phyloP scores from a whole-genome alignment of 2,113 vertebrate species.

The mouse (Mus musculus) region DNA sequence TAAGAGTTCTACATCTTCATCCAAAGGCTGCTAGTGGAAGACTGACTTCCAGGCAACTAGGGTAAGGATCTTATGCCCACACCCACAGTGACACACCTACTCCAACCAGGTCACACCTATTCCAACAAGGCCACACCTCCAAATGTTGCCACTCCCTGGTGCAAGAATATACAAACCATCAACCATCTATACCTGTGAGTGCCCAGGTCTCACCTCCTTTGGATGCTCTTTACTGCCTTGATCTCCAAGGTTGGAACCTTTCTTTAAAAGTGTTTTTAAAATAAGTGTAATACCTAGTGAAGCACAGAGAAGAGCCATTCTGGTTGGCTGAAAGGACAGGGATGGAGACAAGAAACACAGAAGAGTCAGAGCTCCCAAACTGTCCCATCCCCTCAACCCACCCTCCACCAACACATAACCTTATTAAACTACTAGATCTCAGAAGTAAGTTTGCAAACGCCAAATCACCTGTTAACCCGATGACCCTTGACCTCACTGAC shows the following conservation, averaged over 20 bases:
- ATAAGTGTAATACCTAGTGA: background rate
- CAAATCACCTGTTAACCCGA: background rate
- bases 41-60: too few species aligned
- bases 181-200: too few species aligned
- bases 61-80: too few species aligned
- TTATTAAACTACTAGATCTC: background rate
- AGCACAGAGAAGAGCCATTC: background rate
- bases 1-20: too few species aligned
- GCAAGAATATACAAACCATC: too few species aligned
- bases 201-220: background rate
- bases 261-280: background rate
- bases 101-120: too few species aligned
- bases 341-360: background rate
- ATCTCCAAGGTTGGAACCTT: background rate
- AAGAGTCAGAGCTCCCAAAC: background rate
- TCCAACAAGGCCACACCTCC: too few species aligned
- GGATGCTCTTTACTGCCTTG: background rate
- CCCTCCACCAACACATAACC: background rate
- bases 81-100: too few species aligned
- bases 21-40: too few species aligned
- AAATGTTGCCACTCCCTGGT: too few species aligned
- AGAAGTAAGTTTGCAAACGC: background rate
- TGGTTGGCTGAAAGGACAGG: background rate
- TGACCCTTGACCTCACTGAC: background rate
- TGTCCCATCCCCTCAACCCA: background rate